Conservation (phyloP, 2,888 invertebrate genomes). For the Eudasyphora cyanicolor region DNA sequence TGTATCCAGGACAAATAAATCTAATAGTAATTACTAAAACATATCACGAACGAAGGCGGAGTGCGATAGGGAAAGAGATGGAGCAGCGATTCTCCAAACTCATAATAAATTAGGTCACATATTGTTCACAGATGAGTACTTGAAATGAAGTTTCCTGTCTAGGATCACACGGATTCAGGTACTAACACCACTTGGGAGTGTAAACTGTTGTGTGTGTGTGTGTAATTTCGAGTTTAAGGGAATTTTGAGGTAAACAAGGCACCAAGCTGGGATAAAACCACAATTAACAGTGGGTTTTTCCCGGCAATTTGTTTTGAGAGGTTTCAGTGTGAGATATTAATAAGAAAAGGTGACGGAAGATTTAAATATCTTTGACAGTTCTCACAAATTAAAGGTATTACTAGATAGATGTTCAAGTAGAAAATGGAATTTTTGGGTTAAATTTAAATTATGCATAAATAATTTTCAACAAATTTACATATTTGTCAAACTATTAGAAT, state of each 20-base stretch:
- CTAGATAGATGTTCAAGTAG: too few species aligned
- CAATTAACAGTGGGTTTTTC: slow-evolving; percentile 15
- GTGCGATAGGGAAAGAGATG: background rate
- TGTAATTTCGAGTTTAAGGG: slow-evolving; percentile 1
- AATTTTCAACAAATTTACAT: too few species aligned
- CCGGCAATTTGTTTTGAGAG: background rate
- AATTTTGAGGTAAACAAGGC: background rate
- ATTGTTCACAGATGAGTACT: slow-evolving; percentile 39
- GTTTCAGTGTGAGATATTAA: too few species aligned
- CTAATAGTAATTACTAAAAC: slow-evolving; percentile 39
- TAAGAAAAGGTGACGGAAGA: background rate
- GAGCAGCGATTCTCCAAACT: background rate
- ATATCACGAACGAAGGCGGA: background rate
- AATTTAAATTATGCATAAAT: too few species aligned
- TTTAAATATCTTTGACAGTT: background rate
- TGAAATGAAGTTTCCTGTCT: slow-evolving; percentile 6
- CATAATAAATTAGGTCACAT: background rate
- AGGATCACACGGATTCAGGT: background rate
- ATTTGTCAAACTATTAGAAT: too few species aligned
- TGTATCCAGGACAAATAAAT: slow-evolving; percentile 15
- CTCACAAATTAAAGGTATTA: too few species aligned
- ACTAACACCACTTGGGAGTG: background rate
- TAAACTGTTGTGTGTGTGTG: too few species aligned
- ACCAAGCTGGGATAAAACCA: background rate
- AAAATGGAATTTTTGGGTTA: too few species aligned